Conservation (phyloP, 2,888 invertebrate genomes). For the Subacronicta megacephala region DNA sequence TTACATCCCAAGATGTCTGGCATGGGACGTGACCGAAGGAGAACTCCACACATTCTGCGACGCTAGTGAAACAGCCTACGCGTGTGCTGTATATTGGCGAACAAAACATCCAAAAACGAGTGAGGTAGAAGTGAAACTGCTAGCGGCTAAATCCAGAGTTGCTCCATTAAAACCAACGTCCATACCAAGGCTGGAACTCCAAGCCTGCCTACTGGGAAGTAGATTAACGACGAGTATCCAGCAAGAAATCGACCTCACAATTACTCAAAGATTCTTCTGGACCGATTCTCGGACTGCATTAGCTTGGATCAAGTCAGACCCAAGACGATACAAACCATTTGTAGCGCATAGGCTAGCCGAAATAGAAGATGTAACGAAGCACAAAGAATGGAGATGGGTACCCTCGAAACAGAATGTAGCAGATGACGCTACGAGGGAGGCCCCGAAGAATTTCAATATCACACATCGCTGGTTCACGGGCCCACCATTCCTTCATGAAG, state of each 20-base stretch:
- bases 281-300: slow-evolving; percentile 37
- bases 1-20: background rate
- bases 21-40: background rate
- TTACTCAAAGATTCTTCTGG: slow-evolving; percentile 14
- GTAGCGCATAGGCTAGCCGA: slow-evolving; percentile 47
- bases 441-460: background rate
- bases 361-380: slow-evolving; percentile 30
- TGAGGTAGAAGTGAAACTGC: background rate
- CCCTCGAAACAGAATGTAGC: slow-evolving; percentile 37
- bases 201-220: background rate
- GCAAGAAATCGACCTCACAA: background rate
- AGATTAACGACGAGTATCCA: background rate
- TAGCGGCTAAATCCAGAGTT: background rate
- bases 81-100: background rate
- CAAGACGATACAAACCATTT: slow-evolving; percentile 33
- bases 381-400: slow-evolving; percentile 35
- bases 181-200: slow-evolving; percentile 2
- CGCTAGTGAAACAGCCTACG: no score
- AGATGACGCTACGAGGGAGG: slow-evolving; percentile 30
- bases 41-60: background rate
- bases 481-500: background rate
- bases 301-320: slow-evolving; percentile 28
- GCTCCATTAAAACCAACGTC: background rate
- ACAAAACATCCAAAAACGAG: background rate
- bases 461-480: background rate